Base-by-base conservation (phyloP, 92 coral and sea anemone species). In the Metridium senile region DNA sequence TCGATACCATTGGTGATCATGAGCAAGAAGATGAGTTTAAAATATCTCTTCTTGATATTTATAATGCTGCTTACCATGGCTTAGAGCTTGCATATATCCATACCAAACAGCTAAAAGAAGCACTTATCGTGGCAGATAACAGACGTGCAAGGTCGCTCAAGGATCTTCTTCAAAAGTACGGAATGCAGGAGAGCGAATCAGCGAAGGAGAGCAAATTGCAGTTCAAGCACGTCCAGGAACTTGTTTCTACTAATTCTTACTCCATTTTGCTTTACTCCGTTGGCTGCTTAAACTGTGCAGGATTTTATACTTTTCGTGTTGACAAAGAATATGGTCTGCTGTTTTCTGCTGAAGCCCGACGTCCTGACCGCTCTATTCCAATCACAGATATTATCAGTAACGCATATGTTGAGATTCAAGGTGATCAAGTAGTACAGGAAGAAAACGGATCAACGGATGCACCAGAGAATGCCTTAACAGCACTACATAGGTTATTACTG, bases 61-160 rank as follows among this genome's bases (percentile, higher is more conserved):
- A 71, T 29, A 43, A 10, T 27, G 0, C 8, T 19, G 49, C 34
- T 20, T 30, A 53, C 47, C 23, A 51, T 23, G 10, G 11, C 18
- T 53, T 71, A 46, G 28, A 9, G 33, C 0, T 8, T 25, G 62
- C 58, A 2, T 35, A 43, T 11, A 16, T 71, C 2, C 1, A 53
- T 21, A 28, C 23, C 0, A 71, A 53, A 20, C 76, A 71, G 28
- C 16, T 71, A 30, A 20, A 53, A 32, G 13, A 71, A 31, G 76
- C 76, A 0, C 63, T 71, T 0, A 34, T 71, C 3, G 63, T 30
- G 26, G 49, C 63, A 51, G 76, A 71, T 51, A 58, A 53, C 22
- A 26, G 76, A n/a, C 64, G 76, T 35, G 76, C 76, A 10, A 57
- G 76, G 28, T 28, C 49, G 0, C 54, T 71, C 10, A 71, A 71